A percentile compares a stretch with the other conserved stretches of the same genome.
Conservation (phyloP, 1,140 invertebrate genomes). For the Hypsibius dujardini region DNA sequence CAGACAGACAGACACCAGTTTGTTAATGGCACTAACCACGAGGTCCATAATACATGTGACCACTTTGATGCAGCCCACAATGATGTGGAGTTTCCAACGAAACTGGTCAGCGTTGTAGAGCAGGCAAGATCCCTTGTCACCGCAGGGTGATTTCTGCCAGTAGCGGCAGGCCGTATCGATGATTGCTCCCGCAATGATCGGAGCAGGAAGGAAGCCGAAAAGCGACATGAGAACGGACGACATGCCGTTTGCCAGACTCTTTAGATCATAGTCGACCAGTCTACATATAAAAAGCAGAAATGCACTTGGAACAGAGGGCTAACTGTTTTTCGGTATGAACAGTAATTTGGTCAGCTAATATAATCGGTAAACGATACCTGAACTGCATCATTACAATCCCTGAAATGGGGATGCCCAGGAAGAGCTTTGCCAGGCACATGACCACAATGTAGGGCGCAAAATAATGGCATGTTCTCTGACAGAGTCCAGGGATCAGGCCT, state of each 20-base stretch:
- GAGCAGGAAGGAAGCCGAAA: constrained; percentile 3
- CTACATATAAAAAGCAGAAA: too few species aligned
- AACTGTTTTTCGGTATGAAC: too few species aligned
- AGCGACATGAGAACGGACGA: constrained; percentile 12
- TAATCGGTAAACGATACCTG: too few species aligned
- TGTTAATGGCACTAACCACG: not conserved
- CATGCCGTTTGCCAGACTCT: constrained; percentile 11
- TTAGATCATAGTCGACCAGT: constrained; percentile 14
- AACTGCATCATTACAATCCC: constrained; percentile 16
- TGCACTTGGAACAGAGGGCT: too few species aligned
- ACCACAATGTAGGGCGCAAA: constrained; percentile 8
- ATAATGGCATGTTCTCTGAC: not conserved
- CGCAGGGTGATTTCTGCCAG: constrained; percentile 14
- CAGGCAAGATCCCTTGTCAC: constrained; percentile 3
- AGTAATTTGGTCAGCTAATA: too few species aligned
- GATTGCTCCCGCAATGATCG: constrained; percentile 11
- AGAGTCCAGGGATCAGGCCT: not conserved
- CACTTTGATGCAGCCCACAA: not conserved
- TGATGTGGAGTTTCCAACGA: constrained; percentile 13
- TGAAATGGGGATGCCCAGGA: constrained; percentile 7
- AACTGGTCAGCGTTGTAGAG: not conserved
- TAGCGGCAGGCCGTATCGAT: constrained; percentile 13
- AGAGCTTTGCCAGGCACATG: constrained; percentile 8
- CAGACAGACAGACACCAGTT: too few species aligned
- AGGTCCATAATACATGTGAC: not conserved